Evolutionary conservation across 2,888 invertebrate genomes (phyloP).

Genomic region (Xanthorhoe spadicearia): DNA sequence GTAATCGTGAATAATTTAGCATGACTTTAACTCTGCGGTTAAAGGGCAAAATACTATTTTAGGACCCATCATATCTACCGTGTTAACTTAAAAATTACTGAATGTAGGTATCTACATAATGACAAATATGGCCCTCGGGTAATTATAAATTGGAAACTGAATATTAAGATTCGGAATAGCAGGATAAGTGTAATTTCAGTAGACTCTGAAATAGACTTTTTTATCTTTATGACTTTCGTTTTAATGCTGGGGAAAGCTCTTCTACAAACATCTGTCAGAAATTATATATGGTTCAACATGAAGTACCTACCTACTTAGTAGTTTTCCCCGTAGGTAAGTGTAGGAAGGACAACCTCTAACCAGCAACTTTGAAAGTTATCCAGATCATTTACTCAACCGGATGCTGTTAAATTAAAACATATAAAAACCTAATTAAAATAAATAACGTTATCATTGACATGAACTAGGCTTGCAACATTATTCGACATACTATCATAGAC

Average conservation of each 20-base stretch:
- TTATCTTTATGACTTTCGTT: no score
- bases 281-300: no score
- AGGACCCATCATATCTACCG: not conserved
- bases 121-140: no score
- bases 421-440: conserved; percentile 3
- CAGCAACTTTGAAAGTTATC: not conserved
- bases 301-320: no score
- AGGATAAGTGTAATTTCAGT: no score
- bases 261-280: no score
- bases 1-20: conserved; percentile 40
- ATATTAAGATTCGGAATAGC: no score
- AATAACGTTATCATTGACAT: conserved; percentile 10
- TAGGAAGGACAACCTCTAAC: not conserved
- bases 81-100: no score
- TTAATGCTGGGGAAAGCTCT: no score
- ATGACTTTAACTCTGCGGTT: not conserved
- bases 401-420: conserved; percentile 9
- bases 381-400: conserved; percentile 3
- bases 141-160: no score
- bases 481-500: conserved; percentile 2
- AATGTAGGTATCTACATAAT: no score
- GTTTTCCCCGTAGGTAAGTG: not conserved
- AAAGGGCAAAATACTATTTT: not conserved
- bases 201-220: no score
- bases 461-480: conserved; percentile 28